Percentiles rank a stretch among this genome's conserved stretches.
These are phyloP conservation scores for Axis porcinus DNA, from an alignment of 2,113 vertebrate species.

Conservation along the genomic window DNA sequence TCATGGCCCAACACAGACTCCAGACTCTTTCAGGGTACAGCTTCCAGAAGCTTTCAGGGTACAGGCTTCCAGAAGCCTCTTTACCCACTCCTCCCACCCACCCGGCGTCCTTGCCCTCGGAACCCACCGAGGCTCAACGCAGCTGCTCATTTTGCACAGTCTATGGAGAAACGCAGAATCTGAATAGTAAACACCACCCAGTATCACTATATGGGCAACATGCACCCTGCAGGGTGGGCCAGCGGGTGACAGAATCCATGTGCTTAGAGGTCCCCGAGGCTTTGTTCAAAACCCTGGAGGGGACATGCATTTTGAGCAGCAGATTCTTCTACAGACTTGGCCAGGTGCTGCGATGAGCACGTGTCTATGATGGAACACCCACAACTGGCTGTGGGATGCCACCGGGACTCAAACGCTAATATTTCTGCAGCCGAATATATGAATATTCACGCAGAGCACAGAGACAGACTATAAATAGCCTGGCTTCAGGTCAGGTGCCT, in stretches of 20 bases:
- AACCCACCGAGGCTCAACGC: fast-evolving
- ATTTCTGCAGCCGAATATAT: neutral
- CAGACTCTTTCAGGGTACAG: neutral
- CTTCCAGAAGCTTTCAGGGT: neutral
- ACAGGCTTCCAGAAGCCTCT: neutral
- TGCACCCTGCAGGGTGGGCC: neutral
- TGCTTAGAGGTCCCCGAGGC: fast-evolving
- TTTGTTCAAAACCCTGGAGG: neutral
- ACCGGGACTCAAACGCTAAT: neutral
- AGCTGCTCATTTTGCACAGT: neutral
- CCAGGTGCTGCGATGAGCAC: fast-evolving
- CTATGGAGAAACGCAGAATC: neutral
- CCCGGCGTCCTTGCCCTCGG: neutral
- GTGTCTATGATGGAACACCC: fast-evolving
- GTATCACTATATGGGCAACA: fast-evolving
- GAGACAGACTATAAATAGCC: neutral
- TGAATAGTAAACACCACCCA: neutral
- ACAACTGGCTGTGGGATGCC: fast-evolving
- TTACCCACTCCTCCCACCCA: neutral
- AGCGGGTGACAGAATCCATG: neutral
- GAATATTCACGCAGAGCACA: neutral
- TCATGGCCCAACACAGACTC: neutral
- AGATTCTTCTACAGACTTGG: neutral
- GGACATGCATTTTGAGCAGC: neutral
- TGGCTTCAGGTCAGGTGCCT: neutral